Conservation (phyloP, 2,888 invertebrate species). For the Brachypterus glaber region DNA sequence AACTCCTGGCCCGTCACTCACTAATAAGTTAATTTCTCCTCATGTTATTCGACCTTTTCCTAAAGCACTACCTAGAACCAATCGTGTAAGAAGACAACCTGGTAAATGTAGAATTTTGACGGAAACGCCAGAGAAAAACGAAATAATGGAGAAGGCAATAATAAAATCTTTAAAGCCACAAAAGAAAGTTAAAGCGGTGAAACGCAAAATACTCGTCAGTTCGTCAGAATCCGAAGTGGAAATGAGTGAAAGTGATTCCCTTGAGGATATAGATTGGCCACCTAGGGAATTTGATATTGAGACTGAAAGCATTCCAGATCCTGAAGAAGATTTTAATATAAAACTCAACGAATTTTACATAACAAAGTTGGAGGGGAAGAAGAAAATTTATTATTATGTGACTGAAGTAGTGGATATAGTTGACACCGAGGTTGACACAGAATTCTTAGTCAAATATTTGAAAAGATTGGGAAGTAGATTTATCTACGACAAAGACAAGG, state of each 20-base stretch:
- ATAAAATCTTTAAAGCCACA: background rate
- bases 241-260: background rate
- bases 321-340: background rate
- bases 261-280: background rate
- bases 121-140: background rate
- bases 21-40: background rate
- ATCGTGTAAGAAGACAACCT: constrained; percentile 1
- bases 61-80: background rate
- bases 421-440: background rate
- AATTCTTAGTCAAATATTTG: background rate
- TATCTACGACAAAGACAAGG: background rate
- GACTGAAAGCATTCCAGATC: background rate
- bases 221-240: background rate
- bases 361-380: background rate
- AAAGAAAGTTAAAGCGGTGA: constrained; percentile 1
- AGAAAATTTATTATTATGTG: constrained; percentile 1
- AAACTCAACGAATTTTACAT: constrained; percentile 1
- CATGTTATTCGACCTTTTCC: constrained; percentile 1
- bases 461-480: background rate
- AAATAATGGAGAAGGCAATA: constrained; percentile 1
- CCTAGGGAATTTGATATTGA: constrained; percentile 1
- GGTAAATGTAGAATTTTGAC: constrained; percentile 1
- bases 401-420: constrained; percentile 1
- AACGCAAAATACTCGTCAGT: background rate
- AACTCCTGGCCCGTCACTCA: background rate